These are phyloP conservation scores for Leptinotarsa peninsularis DNA, from an alignment of 2,888 invertebrate species.

Conservation along the genomic window DNA sequence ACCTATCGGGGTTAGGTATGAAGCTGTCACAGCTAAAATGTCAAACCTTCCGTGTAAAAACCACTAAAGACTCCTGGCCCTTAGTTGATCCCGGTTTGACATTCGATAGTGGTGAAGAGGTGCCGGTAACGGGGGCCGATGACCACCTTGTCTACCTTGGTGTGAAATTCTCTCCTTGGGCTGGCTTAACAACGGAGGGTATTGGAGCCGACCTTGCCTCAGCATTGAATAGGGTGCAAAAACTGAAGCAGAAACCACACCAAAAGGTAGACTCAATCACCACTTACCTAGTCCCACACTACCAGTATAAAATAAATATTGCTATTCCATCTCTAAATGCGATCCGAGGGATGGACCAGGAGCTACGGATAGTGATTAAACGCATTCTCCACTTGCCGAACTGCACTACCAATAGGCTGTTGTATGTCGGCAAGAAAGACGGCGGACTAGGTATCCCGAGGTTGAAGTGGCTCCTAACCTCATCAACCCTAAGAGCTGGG, in stretches of 20 bases:
- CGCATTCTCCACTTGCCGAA: constrained; percentile 54
- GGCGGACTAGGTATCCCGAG: too few relatives aligned
- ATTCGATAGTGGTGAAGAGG: constrained; percentile 45
- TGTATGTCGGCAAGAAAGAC: too few relatives aligned
- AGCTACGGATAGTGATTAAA: constrained; percentile 43
- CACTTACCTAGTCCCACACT: too few relatives aligned
- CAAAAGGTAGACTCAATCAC: constrained; percentile 49
- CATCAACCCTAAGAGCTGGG: background rate
- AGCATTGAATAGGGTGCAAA: constrained; percentile 51
- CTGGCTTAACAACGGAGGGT: constrained; percentile 32
- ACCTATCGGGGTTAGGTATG: too few relatives aligned
- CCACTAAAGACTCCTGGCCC: constrained; percentile 53
- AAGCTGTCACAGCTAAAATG: background rate
- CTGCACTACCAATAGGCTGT: constrained; percentile 47
- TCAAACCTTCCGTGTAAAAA: constrained; percentile 35
- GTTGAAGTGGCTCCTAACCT: constrained; percentile 41
- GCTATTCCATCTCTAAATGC: too few relatives aligned
- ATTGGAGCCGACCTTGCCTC: background rate
- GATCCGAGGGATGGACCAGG: too few relatives aligned
- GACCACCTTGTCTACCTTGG: constrained; percentile 53
- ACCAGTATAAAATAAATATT: too few relatives aligned
- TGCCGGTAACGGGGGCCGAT: constrained; percentile 39
- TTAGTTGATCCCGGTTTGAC: constrained; percentile 52
- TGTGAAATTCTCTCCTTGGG: constrained; percentile 55
- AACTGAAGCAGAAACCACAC: constrained; percentile 60